phyloP scores from a whole-genome alignment of 2,797 vertebrate genomes.

The Pantherophis vulpinus region DNA sequence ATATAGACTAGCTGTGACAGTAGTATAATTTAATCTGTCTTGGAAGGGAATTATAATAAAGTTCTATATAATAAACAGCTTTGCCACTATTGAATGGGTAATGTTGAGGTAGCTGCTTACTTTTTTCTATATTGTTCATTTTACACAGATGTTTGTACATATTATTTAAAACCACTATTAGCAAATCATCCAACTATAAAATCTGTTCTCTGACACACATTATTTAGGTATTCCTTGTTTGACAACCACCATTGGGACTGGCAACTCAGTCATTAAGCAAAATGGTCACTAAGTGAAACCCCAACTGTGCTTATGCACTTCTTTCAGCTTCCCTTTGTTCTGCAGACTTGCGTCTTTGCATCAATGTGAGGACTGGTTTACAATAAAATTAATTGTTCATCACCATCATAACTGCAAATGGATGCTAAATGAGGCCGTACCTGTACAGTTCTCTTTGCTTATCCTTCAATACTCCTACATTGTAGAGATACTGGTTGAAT shows the following conservation, averaged over 20 bases:
- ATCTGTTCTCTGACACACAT: not conserved
- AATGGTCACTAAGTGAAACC: not conserved
- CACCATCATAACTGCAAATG: not conserved
- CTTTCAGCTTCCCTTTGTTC: not conserved
- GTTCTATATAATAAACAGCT: not conserved
- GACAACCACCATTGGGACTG: not conserved
- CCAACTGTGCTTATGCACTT: not conserved
- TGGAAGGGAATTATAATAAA: not conserved
- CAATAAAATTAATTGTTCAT: not conserved
- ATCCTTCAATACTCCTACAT: not conserved
- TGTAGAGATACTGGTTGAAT: not conserved
- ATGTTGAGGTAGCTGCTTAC: not conserved
- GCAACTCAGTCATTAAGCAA: not conserved
- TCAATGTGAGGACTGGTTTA: not conserved
- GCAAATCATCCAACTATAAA: not conserved
- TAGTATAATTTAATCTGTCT: not conserved
- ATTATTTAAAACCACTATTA: not conserved
- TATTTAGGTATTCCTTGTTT: not conserved
- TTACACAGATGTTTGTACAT: not conserved
- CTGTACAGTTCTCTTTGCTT: not conserved
- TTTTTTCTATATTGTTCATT: not conserved
- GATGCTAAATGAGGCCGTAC: not conserved
- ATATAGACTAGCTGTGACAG: not conserved
- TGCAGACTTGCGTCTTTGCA: too few species aligned
- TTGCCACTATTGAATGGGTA: not conserved